Evolutionary conservation across 1,140 invertebrate genomes (phyloP), one percentile per base, ranked within the genome.

Genomic region (Centruroides sculpturatus): DNA sequence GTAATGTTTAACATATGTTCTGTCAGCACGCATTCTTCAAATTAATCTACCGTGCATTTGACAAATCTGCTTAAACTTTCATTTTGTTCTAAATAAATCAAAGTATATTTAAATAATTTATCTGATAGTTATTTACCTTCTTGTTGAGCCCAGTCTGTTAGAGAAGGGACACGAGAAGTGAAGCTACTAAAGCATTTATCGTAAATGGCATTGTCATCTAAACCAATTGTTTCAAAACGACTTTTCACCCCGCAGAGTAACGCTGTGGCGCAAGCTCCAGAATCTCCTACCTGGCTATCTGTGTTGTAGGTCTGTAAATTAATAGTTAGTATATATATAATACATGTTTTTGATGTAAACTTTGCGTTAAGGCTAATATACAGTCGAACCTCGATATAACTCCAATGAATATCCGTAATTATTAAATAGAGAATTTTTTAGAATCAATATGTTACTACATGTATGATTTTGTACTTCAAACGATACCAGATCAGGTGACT

Each of bases 261-360:
- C 0, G 92, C 91, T 0, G 91, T 94, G 1, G 86, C 89, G 1
- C 90, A 87, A 23, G 85, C 86, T 0, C 89, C 87, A 0, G 89
- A 93, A 71, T 95, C 92, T 0, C 91, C 84, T 1, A 92, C 87
- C 79, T 91, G 85, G 68, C 85, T 86, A 71, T 96, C 81, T 3
- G 83, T 82, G 62, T 85, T 89, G 71, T 95, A 96, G 0, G 92
- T 94, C 90, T 94, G 70, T 9, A 41, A 41, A 41, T 41, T 41
- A 41, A 41, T 41, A 41, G 8, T 23, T 23, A 23, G 23, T 23
- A 23, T 23, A 23, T 23, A 23, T 23, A 23, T 23, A 23, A 23
- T 23, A n/a, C 2, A 23, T 23, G 23, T 23, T 23, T 23, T 23
- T 23, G 23, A 23, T 23, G 0, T 23, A 23, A 23, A 23, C 23